Evolutionary conservation across 2,797 vertebrate species (phyloP).

Genomic region (Coregonus ussuriensis): DNA sequence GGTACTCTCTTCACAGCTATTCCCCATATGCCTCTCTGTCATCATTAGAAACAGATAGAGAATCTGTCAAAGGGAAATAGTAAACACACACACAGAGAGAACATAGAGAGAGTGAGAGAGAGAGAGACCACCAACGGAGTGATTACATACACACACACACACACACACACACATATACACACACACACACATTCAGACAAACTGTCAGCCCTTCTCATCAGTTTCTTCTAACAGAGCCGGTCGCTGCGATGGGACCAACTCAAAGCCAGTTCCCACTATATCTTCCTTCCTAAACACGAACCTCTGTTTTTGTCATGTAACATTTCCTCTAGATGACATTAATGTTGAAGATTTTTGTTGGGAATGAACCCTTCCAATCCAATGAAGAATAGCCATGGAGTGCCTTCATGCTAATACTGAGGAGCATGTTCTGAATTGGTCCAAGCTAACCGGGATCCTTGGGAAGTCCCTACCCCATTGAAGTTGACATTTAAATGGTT

Average conservation of each 20-base stretch:
- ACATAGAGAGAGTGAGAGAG: slow-evolving; percentile 7
- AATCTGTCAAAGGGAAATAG: neutral
- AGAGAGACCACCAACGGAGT: slow-evolving; percentile 37
- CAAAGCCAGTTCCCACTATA: slow-evolving; percentile 4
- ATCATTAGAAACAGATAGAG: slow-evolving; percentile 31
- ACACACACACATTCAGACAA: neutral
- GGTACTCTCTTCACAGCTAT: slow-evolving; percentile 17
- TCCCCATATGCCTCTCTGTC: slow-evolving; percentile 34
- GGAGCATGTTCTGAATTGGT: slow-evolving; percentile 42
- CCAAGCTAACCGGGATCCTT: too few species aligned
- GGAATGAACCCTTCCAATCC: neutral
- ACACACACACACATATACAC: neutral
- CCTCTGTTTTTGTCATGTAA: neutral
- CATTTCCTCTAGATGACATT: slow-evolving; percentile 2
- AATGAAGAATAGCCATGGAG: neutral
- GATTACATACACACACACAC: slow-evolving; percentile 1
- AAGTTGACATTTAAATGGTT: too few species aligned
- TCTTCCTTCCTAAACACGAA: neutral
- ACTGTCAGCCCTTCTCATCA: neutral
- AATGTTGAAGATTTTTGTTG: neutral
- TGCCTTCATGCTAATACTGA: slow-evolving; percentile 20
- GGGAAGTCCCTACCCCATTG: too few species aligned
- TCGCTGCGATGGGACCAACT: neutral
- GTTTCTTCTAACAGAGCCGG: slow-evolving; percentile 3
- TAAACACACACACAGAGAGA: slow-evolving; percentile 2